phyloP scores from a whole-genome alignment of 53 echinoderm and acorn worm genomes.

The Antedon mediterranea region DNA sequence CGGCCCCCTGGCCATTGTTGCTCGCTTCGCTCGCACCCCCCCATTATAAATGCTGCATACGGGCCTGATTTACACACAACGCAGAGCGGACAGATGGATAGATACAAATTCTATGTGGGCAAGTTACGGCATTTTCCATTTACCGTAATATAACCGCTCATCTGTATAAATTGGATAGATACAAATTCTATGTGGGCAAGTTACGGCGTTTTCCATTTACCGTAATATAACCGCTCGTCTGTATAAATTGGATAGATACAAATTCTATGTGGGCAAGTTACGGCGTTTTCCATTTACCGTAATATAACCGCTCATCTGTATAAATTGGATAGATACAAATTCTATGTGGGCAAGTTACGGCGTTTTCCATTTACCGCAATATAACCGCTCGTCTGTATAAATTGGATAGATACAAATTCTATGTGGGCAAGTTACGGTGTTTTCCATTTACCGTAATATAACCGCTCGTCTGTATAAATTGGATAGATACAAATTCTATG shows the following conservation, averaged over 20 bases:
- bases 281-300: not conserved
- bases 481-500: not conserved
- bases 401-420: not conserved
- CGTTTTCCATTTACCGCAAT: not conserved
- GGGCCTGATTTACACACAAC: too few species aligned
- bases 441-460: not conserved
- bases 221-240: too few species aligned
- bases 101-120: too few species aligned
- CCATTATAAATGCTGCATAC: too few species aligned
- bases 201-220: not conserved
- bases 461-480: not conserved
- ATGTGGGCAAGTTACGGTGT: conserved; percentile 4
- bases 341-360: too few species aligned
- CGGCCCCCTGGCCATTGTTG: too few species aligned
- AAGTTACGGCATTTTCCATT: not conserved
- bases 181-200: too few species aligned
- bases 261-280: too few species aligned
- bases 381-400: not conserved
- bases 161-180: not conserved
- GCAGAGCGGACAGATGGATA: too few species aligned
- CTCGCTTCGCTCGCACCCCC: too few species aligned
- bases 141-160: too few species aligned
- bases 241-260: not conserved
- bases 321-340: not conserved
- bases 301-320: too few species aligned